phyloP scores from a whole-genome alignment of 2,113 vertebrate genomes.

The Fulmarus glacialis region DNA sequence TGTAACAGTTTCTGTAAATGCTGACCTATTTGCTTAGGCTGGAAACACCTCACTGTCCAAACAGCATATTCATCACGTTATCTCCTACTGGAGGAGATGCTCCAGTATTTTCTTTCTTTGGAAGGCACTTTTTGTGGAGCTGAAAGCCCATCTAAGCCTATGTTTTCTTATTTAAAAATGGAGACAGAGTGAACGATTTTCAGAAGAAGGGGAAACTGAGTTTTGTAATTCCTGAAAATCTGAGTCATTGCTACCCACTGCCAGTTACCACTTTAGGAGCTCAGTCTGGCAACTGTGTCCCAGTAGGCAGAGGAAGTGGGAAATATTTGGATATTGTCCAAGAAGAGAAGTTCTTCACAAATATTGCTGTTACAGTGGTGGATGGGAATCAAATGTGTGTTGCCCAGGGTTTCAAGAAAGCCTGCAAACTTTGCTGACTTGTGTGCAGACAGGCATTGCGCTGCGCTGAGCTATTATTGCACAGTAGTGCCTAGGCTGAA shows the following conservation, averaged over 20 bases:
- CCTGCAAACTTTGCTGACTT: neutral
- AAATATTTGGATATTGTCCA: slow-evolving; percentile 15
- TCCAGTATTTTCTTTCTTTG: neutral
- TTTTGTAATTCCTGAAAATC: slow-evolving; percentile 11
- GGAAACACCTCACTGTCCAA: neutral
- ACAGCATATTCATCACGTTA: rapidly evolving
- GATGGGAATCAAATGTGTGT: neutral
- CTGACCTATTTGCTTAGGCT: neutral
- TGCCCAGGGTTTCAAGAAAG: neutral
- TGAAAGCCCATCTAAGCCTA: neutral
- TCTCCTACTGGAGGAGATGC: neutral
- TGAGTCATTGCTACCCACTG: slow-evolving; percentile 31
- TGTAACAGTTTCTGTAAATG: neutral
- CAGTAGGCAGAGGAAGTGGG: slow-evolving; percentile 43
- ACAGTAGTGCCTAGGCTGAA: neutral
- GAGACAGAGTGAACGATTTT: neutral
- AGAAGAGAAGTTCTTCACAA: neutral
- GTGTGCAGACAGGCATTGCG: neutral
- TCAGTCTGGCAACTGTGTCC: slow-evolving; percentile 16
- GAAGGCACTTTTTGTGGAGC: neutral
- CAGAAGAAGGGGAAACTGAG: neutral
- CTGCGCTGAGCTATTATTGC: neutral
- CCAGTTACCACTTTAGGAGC: slow-evolving; percentile 23
- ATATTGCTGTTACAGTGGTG: neutral
- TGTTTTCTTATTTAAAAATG: neutral